phyloP scores from a whole-genome alignment of 2,113 vertebrate species.

The Delphinus delphis region DNA sequence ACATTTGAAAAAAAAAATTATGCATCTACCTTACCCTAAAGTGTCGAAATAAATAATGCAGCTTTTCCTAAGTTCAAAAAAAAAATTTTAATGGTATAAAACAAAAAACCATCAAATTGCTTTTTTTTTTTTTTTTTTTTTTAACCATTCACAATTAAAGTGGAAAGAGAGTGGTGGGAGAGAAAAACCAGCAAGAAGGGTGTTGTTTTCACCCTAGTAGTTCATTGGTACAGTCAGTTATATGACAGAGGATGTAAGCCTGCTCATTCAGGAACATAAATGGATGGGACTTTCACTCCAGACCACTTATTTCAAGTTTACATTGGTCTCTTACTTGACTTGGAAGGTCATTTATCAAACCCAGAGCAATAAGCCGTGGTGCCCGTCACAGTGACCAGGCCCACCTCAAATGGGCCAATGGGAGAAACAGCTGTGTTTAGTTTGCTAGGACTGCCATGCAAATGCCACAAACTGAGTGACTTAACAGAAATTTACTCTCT shows the following conservation, averaged over 20 bases:
- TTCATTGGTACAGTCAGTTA: not conserved
- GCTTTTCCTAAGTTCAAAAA: not conserved
- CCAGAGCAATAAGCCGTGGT: not conserved
- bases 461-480: not conserved
- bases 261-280: not conserved
- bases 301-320: not conserved
- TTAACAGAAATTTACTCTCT: not conserved
- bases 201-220: not conserved
- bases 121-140: not conserved
- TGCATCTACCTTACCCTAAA: not conserved
- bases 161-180: not conserved
- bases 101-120: not conserved
- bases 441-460: not conserved
- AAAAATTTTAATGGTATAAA: not conserved
- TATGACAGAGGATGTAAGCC: not conserved
- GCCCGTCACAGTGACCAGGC: no score
- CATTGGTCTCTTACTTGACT: not conserved
- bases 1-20: not conserved
- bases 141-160: not conserved
- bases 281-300: not conserved
- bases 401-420: not conserved
- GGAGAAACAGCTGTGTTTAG: not conserved
- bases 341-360: not conserved
- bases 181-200: not conserved
- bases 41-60: not conserved